A percentile compares a stretch with the other conserved stretches of the same genome.
These are phyloP conservation scores for Pipistrellus pipistrellus DNA, from an alignment of 2,797 vertebrate species.

Conservation along the genomic window DNA sequence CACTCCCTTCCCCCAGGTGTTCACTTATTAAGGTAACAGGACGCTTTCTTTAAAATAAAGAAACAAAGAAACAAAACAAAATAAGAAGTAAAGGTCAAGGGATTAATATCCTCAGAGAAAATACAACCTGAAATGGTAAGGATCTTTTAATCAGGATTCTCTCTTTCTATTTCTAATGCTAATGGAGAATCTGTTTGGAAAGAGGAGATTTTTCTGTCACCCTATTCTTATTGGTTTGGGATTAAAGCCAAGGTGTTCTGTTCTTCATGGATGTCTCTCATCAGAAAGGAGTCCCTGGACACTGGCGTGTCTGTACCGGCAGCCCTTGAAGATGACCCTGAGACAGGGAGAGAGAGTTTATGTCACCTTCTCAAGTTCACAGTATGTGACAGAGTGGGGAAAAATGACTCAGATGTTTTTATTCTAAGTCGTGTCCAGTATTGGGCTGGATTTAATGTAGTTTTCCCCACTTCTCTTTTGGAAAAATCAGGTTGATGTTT, in stretches of 20 bases:
- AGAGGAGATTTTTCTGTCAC: not conserved
- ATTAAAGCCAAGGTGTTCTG: not conserved
- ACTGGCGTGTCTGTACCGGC: not conserved
- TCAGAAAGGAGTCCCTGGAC: not conserved
- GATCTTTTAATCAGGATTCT: not conserved
- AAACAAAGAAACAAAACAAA: not conserved
- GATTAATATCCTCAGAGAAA: not conserved
- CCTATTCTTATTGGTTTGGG: not conserved
- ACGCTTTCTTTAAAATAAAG: not conserved
- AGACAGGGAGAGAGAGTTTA: not conserved
- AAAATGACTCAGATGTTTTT: not conserved
- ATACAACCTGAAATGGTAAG: not conserved
- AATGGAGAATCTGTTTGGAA: not conserved
- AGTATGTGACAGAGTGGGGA: not conserved
- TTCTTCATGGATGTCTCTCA: not conserved
- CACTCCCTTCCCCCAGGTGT: not conserved
- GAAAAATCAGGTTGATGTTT: not conserved
- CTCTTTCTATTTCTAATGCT: not conserved
- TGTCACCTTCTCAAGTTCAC: not conserved
- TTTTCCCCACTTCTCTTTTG: not conserved
- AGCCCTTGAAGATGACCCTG: not conserved
- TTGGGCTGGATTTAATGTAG: not conserved
- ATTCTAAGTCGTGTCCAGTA: not conserved
- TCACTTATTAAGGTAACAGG: not conserved
- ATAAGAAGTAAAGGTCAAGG: not conserved